Percentiles rank a stretch among this genome's conserved stretches.
phyloP scores from a whole-genome alignment of 2,888 invertebrate species.

The Lasioglossum leucozonium region DNA sequence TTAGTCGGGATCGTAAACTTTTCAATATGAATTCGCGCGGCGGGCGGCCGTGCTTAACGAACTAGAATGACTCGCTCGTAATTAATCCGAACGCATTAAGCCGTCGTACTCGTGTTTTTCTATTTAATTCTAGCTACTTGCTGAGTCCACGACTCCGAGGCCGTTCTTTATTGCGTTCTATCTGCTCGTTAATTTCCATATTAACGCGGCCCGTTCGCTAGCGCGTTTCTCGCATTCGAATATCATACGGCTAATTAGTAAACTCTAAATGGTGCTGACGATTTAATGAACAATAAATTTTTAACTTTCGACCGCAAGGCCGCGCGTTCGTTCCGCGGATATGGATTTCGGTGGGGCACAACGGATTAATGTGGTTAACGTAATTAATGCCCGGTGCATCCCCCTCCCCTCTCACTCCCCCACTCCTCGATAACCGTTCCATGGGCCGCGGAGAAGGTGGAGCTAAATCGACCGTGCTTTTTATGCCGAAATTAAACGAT shows the following conservation, averaged over 20 bases:
- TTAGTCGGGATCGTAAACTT: not conserved
- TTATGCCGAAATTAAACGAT: constrained; percentile 19
- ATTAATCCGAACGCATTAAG: constrained; percentile 19
- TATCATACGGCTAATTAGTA: constrained; percentile 50
- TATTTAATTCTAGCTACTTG: constrained; percentile 30
- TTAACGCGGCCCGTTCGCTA: constrained; percentile 25
- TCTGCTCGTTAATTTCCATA: constrained; percentile 48
- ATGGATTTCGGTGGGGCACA: constrained; percentile 26
- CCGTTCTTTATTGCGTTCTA: constrained; percentile 40
- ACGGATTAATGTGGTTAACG: constrained; percentile 26
- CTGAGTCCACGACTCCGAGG: constrained; percentile 17
- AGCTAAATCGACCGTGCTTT: not conserved
- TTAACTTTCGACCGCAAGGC: constrained; percentile 19
- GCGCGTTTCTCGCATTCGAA: constrained; percentile 38
- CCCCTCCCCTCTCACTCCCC: too few relatives aligned
- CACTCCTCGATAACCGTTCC: not conserved
- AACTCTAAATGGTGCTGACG: constrained; percentile 41
- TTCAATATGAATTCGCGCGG: not conserved
- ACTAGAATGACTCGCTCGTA: constrained; percentile 5
- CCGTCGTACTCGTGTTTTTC: constrained; percentile 17
- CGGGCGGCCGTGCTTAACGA: not conserved
- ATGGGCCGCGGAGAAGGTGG: not conserved
- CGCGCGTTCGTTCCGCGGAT: constrained; percentile 3
- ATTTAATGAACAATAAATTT: constrained; percentile 54
- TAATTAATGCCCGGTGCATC: not conserved